Base-by-base conservation (phyloP, 2,797 vertebrate genomes). In the Coranthus polyacanthus region DNA sequence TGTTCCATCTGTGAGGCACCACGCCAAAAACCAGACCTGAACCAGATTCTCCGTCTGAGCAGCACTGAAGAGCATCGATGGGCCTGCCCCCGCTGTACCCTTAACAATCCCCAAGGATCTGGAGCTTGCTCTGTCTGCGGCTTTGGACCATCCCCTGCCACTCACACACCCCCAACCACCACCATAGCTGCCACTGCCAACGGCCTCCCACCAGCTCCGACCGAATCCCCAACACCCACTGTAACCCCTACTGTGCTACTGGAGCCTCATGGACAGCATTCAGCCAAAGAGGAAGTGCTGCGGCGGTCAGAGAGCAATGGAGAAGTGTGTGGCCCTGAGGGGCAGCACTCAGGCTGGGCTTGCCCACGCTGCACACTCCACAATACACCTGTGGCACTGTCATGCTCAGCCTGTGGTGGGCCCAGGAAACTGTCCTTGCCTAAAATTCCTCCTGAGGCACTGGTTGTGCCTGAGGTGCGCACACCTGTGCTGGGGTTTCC, bases 1-100 rank as follows among this genome's bases (percentile, higher is more conserved):
- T 99, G 97, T 85, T 97, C 97, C 85, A 98, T 99, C 82, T 99
- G 98, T 0, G 98, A 99, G 90, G 97, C 97, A 0, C 98, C 98
- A 0, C 96, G 98, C 12, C 96, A 97, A 90, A 97, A 96, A 45
- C 97, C 97, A 0, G 97, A 99, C 88, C 95, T 99, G 3, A 98
- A 98, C 87, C 96, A 96, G 85, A 99, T 99, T 92, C 90, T 99
- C 66, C 93, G 96, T 15, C 96, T 99, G 78, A 99, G 97, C 18
- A 97, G 96, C 18, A 92, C 92, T 0, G 96, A 96, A 85, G 96
- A 97, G 36, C 92, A 88, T 71, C 96, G 96, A 51, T 98, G 98
- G 98, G 85, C 95, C 54, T 99, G 97, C 11, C 93, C 95, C 20
- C 97, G 96, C 77, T 98, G 97, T 81, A 98, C 98, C 12, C 95